phyloP scores from a whole-genome alignment of 2,888 invertebrate genomes.

The Vanessa cardui region DNA sequence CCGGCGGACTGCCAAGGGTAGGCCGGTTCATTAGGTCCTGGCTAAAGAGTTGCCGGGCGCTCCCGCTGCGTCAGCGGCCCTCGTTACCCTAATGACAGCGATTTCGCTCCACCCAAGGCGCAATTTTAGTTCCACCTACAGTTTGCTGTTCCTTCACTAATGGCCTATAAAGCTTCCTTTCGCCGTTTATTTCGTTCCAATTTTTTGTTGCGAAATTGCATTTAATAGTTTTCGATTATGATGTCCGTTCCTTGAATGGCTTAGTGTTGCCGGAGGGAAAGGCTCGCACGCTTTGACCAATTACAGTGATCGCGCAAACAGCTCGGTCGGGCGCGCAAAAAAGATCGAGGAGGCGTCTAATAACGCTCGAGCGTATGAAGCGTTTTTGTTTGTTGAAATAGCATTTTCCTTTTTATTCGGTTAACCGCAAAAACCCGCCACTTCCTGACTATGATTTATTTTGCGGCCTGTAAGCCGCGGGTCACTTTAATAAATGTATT shows the following conservation, averaged over 20 bases:
- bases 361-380: constrained; percentile 24
- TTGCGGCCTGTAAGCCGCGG: constrained; percentile 73
- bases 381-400: constrained; percentile 28
- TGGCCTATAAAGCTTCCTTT: constrained; percentile 68
- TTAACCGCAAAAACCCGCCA: constrained; percentile 64
- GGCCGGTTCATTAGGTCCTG: constrained; percentile 73
- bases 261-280: background rate
- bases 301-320: constrained; percentile 27
- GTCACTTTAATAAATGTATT: constrained; percentile 82
- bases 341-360: constrained; percentile 13
- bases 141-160: constrained; percentile 74
- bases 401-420: constrained; percentile 67
- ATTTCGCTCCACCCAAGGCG: constrained; percentile 72
- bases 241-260: constrained; percentile 23
- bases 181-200: constrained; percentile 65
- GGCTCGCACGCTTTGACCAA: constrained; percentile 17
- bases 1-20: constrained; percentile 59
- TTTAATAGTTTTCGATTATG: constrained; percentile 38
- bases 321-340: constrained; percentile 18
- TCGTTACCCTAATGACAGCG: constrained; percentile 81
- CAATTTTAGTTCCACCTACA: constrained; percentile 73
- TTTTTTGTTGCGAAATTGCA: constrained; percentile 44
- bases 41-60: constrained; percentile 68
- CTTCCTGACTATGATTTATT: constrained; percentile 81
- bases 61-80: constrained; percentile 71